Percentiles rank a stretch among this genome's conserved stretches.
These are phyloP conservation scores for Rhagonycha fulva DNA, from an alignment of 2,888 invertebrate genomes.

Conservation along the genomic window DNA sequence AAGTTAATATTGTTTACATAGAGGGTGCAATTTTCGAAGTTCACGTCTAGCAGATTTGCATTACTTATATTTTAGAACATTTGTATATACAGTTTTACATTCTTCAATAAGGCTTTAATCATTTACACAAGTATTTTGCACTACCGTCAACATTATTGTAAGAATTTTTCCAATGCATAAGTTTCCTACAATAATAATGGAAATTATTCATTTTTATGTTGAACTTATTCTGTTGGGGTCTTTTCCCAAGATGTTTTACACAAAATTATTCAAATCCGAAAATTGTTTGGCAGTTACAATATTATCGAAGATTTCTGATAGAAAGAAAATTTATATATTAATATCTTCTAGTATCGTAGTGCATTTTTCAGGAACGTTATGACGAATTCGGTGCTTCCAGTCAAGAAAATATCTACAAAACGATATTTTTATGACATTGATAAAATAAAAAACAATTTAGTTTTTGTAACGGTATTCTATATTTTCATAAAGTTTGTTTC, in stretches of 20 bases:
- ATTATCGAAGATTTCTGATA: neutral
- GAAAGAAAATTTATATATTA: neutral
- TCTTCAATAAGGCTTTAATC: neutral
- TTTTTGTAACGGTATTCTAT: neutral
- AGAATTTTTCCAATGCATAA: neutral
- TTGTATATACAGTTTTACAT: constrained; percentile 6
- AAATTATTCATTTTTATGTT: neutral
- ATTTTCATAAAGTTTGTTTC: neutral
- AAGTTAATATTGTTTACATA: constrained; percentile 23
- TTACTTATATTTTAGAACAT: constrained; percentile 16
- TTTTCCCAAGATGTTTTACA: neutral
- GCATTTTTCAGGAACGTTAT: neutral
- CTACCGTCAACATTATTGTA: neutral
- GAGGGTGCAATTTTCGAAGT: constrained; percentile 17
- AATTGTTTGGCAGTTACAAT: neutral
- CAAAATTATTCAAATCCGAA: neutral
- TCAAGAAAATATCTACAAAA: neutral
- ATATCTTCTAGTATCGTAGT: neutral
- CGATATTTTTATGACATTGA: neutral
- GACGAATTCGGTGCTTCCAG: neutral
- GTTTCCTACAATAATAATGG: neutral
- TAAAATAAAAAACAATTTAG: neutral
- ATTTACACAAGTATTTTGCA: neutral
- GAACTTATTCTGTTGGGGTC: neutral
- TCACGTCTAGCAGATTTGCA: constrained; percentile 17